Base-by-base conservation (phyloP, 2,113 vertebrate genomes). In the Phyllopteryx taeniolatus region DNA sequence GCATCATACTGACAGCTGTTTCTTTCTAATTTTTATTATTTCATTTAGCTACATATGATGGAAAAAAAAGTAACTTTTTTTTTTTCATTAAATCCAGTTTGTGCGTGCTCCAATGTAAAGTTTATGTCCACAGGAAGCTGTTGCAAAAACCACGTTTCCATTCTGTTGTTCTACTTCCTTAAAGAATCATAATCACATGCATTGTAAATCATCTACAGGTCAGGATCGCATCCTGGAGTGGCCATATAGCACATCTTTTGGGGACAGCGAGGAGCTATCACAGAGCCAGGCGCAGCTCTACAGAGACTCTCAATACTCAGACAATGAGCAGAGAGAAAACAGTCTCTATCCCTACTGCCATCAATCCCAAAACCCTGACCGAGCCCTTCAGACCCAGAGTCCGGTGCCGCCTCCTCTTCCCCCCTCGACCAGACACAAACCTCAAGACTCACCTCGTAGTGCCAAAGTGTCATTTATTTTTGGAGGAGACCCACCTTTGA, bases 391-490 rank as follows among this genome's bases (percentile, higher is more conserved):
- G 75, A 88, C 90, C 2, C 91, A 90, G 79, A 92, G 88, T 82
- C 93, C 93, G 19, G 83, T 91, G 66, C 94, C 93, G 59, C 92
- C 94, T 75, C 92, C 94, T 67, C 87, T 94, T 46, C 78, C 96
- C 53, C 93, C 94, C 0, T 84, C 95, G 65, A 94, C 95, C 77
- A 94, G 94, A 84, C 95, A 94, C 85, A 95, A 94, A 93, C 90
- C 92, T 81, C 95, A 98, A 84, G 95, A 96, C 80, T 96, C 96
- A 63, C 95, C 96, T 8, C 91, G 96, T 60, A 96, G 94, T 85
- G 94, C 97, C 75, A 99, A 98, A 92, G 97, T 99, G 85, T 99
- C 96, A 66, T 98, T 99, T 84, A 98, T 98, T 80, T 99, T 99
- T 82, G 96, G 95, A 78, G 96, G 96, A 73, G 94, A 96, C 83